Base-by-base conservation (phyloP, 2,113 vertebrate species). In the Silurus glanis region DNA sequence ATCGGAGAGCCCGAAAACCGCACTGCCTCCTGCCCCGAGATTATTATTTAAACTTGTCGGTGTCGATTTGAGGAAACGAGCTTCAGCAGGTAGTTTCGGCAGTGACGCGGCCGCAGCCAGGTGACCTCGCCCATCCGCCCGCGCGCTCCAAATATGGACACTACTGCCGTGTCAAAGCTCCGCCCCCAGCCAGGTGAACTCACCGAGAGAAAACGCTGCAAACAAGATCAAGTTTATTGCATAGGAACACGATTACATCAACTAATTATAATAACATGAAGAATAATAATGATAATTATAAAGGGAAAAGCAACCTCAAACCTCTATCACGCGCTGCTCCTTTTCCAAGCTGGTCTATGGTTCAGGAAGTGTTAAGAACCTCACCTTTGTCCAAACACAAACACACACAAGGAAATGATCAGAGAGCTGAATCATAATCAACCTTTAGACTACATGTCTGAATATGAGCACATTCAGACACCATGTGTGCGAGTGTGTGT, bases 91-190 rank as follows among this genome's bases (percentile, higher is more conserved):
- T 94, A 93, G 80, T 92, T 85, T 92, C 88, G 55, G 66, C 78
- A 28, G 12, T 94, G 94, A 94, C 94, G 92, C 91, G 89, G 16
- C 21, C 21, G 47, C 51, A 78, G 3, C 2, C 93, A 94, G 95
- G 94, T 95, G 89, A 64, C 89, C 86, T 84, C 89, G 86, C 89
- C 90, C 90, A 85, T 89, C 82, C 69, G 83, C 69, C 76, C 80
- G 62, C 61, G 45, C 69, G 47, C 59, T 91, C 93, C 94, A 80
- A 47, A 89, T 94, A 93, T 92, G 93, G 93, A 37, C 90, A 92
- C 59, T 13, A 4, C 0, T 19, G 51, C 17, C 2, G 10, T 9
- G 10, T 37, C 37, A 37, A 16, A 69, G 37, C 66, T 80, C 67
- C 86, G 21, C 88, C 85, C 89, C 88, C 25, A 0, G 0, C 75